phyloP scores from a whole-genome alignment of 2,888 invertebrate species.

The Habroteleia sp. region DNA sequence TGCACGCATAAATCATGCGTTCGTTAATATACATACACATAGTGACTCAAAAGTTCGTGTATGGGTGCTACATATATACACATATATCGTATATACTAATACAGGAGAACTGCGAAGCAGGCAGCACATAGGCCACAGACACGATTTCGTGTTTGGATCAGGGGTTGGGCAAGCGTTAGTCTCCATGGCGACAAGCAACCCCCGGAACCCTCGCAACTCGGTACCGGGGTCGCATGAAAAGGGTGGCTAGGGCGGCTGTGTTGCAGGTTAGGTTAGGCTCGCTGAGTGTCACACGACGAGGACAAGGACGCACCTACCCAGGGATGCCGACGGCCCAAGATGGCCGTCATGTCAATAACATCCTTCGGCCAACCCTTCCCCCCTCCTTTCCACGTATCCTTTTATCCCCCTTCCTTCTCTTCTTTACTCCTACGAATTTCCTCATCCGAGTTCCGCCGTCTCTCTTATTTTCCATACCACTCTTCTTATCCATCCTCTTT shows the following conservation, averaged over 20 bases:
- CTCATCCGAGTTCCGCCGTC: constrained; percentile 6
- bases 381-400: constrained; percentile 51
- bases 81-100: neutral
- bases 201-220: constrained; percentile 77
- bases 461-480: constrained; percentile 9
- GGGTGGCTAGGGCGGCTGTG: constrained; percentile 78
- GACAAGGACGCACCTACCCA: constrained; percentile 74
- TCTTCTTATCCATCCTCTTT: constrained; percentile 13
- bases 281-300: constrained; percentile 79
- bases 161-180: constrained; percentile 74
- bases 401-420: constrained; percentile 36
- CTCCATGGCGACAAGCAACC: constrained; percentile 80
- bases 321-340: constrained; percentile 75
- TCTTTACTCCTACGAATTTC: constrained; percentile 22
- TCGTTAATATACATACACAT: neutral
- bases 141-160: constrained; percentile 68
- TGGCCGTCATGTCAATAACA: constrained; percentile 81
- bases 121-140: constrained; percentile 63
- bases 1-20: constrained; percentile 10
- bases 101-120: constrained; percentile 35
- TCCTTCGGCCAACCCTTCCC: constrained; percentile 72
- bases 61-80: neutral
- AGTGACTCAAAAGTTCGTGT: neutral
- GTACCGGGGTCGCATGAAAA: constrained; percentile 78
- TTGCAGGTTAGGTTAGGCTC: constrained; percentile 77